Evolutionary conservation across 2,113 vertebrate species (phyloP).

Genomic region (Nyctibius bracteatus): DNA sequence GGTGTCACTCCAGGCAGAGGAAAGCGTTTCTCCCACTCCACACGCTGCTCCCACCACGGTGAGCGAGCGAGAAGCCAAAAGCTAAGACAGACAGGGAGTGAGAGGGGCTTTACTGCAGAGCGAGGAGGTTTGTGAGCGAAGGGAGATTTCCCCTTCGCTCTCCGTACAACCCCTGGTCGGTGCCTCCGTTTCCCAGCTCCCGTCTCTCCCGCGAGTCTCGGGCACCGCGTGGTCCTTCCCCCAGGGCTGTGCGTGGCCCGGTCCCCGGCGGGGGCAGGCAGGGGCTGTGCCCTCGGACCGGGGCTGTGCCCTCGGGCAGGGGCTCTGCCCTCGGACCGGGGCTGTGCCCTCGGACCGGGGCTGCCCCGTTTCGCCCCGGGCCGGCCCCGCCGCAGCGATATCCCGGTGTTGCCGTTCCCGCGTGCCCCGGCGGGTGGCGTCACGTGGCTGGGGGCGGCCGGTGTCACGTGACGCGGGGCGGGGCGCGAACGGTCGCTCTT

Average conservation of each 20-base stretch:
- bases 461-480: not conserved
- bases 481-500: not conserved
- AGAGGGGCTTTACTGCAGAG: rapidly evolving
- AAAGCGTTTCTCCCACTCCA: too few species aligned
- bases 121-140: rapidly evolving
- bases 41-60: rapidly evolving
- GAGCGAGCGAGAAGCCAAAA: rapidly evolving
- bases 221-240: too few species aligned
- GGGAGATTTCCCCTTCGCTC: not conserved
- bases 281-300: not conserved
- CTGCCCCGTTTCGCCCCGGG: not conserved
- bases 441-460: not conserved
- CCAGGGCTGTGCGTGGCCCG: too few species aligned
- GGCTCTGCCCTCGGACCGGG: too few species aligned
- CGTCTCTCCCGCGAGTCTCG: rapidly evolving
- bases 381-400: not conserved
- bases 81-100: rapidly evolving
- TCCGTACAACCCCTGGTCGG: rapidly evolving
- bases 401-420: too few species aligned
- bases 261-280: too few species aligned
- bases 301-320: too few species aligned
- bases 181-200: not conserved
- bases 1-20: too few species aligned
- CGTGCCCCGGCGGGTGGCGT: not conserved
- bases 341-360: not conserved